A percentile compares a stretch with the other conserved stretches of the same genome.
phyloP scores from a whole-genome alignment of 2,113 vertebrate species.

The Anguilla japonica region DNA sequence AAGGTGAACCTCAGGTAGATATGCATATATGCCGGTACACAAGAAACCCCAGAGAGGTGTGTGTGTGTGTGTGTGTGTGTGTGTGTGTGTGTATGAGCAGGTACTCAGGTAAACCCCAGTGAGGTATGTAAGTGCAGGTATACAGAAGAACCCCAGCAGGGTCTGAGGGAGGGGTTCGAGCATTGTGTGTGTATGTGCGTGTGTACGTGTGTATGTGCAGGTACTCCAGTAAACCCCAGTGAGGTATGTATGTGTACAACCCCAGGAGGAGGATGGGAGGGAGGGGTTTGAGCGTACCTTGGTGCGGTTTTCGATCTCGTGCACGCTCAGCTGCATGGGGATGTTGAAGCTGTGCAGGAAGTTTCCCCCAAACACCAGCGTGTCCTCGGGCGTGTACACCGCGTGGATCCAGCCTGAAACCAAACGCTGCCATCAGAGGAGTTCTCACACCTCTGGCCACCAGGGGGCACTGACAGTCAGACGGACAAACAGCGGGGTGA shows the following conservation, averaged over 20 bases:
- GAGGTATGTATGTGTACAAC: not conserved
- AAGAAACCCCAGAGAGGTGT: no score
- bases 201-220: not conserved
- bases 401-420: conserved; percentile 94
- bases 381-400: conserved; percentile 93
- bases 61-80: no score
- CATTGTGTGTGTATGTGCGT: no score
- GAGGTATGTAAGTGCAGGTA: no score
- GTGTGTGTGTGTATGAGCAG: no score
- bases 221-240: not conserved
- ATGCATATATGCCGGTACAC: no score
- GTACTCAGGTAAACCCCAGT: no score
- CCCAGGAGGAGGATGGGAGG: not conserved
- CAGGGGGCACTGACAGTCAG: not conserved
- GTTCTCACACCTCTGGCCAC: not conserved
- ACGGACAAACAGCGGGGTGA: not conserved
- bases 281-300: conserved; percentile 77
- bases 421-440: not conserved
- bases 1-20: no score
- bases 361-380: conserved; percentile 96
- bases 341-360: conserved; percentile 99
- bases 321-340: conserved; percentile 96
- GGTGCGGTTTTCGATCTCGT: conserved; percentile 95
- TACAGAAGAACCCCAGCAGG: no score
- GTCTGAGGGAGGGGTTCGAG: no score